phyloP scores from a whole-genome alignment of 1,140 invertebrate species.

The Cryptotermes secundus region DNA sequence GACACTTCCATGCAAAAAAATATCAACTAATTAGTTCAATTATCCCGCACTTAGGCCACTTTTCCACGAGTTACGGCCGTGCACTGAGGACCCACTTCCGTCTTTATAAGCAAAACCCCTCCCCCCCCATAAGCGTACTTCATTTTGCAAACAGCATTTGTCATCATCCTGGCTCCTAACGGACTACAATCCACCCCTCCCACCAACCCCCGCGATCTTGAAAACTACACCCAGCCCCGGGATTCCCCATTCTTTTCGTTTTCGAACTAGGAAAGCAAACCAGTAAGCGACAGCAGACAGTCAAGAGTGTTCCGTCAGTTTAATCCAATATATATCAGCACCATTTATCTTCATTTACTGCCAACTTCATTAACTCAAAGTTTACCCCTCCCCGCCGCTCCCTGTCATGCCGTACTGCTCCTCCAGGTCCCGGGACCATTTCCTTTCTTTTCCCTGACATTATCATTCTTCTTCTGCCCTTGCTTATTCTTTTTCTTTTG shows the following conservation, averaged over 20 bases:
- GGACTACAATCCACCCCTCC: neutral
- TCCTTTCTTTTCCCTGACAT: constrained; percentile 46
- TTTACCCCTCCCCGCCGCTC: constrained; percentile 40
- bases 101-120: neutral
- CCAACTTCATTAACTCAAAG: constrained; percentile 49
- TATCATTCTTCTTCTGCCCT: neutral
- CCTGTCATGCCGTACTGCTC: neutral
- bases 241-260: neutral
- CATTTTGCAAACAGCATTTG: constrained; percentile 32
- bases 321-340: constrained; percentile 48
- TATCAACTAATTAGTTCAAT: too few relatives aligned
- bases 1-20: too few relatives aligned
- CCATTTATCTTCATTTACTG: constrained; percentile 51
- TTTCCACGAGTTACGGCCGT: neutral
- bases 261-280: constrained; percentile 6
- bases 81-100: neutral
- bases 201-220: neutral
- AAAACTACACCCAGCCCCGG: neutral
- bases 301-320: constrained; percentile 27
- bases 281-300: constrained; percentile 9
- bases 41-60: neutral
- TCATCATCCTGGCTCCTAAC: constrained; percentile 26
- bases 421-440: constrained; percentile 42
- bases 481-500: neutral
- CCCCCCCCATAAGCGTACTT: constrained; percentile 5